Evolutionary conservation across 2,888 invertebrate genomes (phyloP).

Genomic region (Agriotes lineatus): DNA sequence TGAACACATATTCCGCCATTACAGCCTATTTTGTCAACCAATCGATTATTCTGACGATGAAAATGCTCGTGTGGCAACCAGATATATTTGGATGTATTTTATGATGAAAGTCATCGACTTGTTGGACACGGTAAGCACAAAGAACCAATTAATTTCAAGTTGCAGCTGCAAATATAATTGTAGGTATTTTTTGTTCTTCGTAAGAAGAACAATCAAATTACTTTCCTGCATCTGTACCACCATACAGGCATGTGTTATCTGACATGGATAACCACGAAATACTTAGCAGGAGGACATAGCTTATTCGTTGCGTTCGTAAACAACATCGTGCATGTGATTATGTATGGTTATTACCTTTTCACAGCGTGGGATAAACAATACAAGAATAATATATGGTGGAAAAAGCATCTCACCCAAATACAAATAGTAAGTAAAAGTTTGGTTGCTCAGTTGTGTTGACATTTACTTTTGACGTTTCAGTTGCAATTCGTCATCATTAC

Average conservation of each 20-base stretch:
- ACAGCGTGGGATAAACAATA: constrained; percentile 79
- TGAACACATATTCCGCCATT: too few relatives aligned
- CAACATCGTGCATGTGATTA: constrained; percentile 80
- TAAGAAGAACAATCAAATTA: constrained; percentile 84
- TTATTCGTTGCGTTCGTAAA: constrained; percentile 77
- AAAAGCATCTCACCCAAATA: constrained; percentile 85
- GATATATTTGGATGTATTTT: constrained; percentile 76
- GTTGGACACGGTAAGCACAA: constrained; percentile 75
- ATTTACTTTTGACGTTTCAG: constrained; percentile 18
- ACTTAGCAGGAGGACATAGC: constrained; percentile 77
- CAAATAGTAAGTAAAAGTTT: constrained; percentile 76
- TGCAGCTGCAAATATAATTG: constrained; percentile 51
- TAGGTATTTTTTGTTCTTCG: constrained; percentile 86
- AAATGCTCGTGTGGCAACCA: constrained; percentile 70
- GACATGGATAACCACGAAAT: constrained; percentile 74
- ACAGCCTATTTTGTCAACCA: constrained; percentile 73
- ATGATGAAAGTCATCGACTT: constrained; percentile 79
- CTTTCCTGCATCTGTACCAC: constrained; percentile 89
- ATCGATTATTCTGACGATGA: constrained; percentile 76
- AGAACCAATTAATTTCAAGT: constrained; percentile 51
- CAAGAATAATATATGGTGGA: constrained; percentile 84
- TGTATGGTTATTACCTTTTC: constrained; percentile 87
- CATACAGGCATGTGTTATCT: constrained; percentile 84
- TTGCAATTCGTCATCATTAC: constrained; percentile 74
- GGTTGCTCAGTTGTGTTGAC: too few relatives aligned